Percentiles rank a stretch among this genome's conserved stretches.
Evolutionary conservation across 2,888 invertebrate species (phyloP).

Genomic region (Xylota segnis): DNA sequence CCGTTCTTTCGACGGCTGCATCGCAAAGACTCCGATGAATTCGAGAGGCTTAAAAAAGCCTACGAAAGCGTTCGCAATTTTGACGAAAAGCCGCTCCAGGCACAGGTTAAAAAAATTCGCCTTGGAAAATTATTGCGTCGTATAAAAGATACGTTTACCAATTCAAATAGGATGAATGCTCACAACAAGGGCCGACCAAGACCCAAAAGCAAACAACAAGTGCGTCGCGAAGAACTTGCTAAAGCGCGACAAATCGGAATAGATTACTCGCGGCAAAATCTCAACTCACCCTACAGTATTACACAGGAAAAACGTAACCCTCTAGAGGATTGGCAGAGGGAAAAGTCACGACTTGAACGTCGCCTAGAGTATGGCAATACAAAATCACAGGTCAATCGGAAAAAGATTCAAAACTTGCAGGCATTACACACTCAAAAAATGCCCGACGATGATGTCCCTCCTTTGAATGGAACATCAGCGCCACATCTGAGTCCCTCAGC

Average conservation of each 20-base stretch:
- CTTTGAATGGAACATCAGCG: too few species aligned
- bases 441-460: background rate
- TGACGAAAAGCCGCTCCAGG: slow-evolving; percentile 46
- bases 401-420: background rate
- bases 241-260: slow-evolving; percentile 53
- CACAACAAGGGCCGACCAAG: background rate
- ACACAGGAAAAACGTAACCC: background rate
- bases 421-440: background rate
- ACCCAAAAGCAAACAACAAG: slow-evolving; percentile 25
- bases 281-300: background rate
- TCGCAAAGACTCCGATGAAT: slow-evolving; percentile 51
- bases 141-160: slow-evolving; percentile 41
- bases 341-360: slow-evolving; percentile 41
- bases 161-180: background rate
- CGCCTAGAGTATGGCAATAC: slow-evolving; percentile 55
- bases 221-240: slow-evolving; percentile 34
- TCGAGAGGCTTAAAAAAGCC: slow-evolving; percentile 48
- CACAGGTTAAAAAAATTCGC: slow-evolving; percentile 52
- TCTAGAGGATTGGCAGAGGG: background rate
- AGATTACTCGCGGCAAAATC: slow-evolving; percentile 51
- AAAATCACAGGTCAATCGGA: slow-evolving; percentile 36
- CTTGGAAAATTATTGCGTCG: slow-evolving; percentile 41
- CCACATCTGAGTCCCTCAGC: background rate
- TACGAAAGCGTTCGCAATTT: slow-evolving; percentile 54
- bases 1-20: slow-evolving; percentile 53